Evolutionary conservation across 1,140 invertebrate genomes (phyloP).

Genomic region (Eumeta japonica): DNA sequence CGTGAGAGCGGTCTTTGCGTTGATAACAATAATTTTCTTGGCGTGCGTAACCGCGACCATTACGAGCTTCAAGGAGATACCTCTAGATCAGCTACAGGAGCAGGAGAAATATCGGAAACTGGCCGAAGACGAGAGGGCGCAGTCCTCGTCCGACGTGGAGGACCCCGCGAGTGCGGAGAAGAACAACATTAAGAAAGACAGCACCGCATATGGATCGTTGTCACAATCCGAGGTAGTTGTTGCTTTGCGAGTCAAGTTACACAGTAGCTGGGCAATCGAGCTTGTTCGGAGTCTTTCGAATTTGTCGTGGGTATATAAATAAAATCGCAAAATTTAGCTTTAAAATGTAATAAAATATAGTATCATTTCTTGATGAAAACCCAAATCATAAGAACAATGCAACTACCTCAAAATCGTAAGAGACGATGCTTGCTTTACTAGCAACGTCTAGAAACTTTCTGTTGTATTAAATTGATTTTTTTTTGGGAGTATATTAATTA

Average conservation of each 20-base stretch:
- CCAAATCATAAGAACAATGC: too few species aligned
- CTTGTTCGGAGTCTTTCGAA: too few species aligned
- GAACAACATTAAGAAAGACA: constrained; percentile 27
- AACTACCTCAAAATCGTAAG: too few species aligned
- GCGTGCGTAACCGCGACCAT: constrained; percentile 77
- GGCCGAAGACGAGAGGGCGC: constrained; percentile 19
- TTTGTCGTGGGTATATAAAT: too few species aligned
- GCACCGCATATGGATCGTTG: constrained; percentile 34
- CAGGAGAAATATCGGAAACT: constrained; percentile 35
- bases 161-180: constrained; percentile 23
- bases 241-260: background rate
- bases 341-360: too few species aligned
- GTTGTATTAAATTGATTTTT: too few species aligned
- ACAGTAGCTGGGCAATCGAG: background rate
- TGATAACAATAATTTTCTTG: constrained; percentile 85
- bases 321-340: too few species aligned
- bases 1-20: constrained; percentile 84
- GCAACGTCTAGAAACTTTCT: too few species aligned
- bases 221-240: constrained; percentile 18
- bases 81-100: constrained; percentile 59
- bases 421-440: too few species aligned
- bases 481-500: too few species aligned
- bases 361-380: too few species aligned
- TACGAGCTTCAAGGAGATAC: constrained; percentile 86
- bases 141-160: constrained; percentile 30